Evolutionary conservation across 2,113 vertebrate species (phyloP).

Genomic region (Atractosteus spatula): DNA sequence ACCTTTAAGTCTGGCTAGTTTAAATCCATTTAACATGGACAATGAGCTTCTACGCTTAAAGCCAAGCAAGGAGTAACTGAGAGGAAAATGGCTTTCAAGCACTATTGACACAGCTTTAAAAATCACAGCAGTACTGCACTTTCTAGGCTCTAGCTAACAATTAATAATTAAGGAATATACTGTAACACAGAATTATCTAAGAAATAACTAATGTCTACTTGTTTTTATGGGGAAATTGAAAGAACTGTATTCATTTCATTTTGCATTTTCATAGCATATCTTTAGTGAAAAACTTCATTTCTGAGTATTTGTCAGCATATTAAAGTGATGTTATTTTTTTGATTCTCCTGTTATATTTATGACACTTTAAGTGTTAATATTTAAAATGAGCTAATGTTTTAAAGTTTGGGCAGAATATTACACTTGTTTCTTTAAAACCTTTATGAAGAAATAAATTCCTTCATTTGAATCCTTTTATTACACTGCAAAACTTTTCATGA

Average conservation of each 20-base stretch:
- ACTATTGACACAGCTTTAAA: not conserved
- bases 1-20: not conserved
- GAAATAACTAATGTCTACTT: not conserved
- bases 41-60: not conserved
- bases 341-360: too few relatives aligned
- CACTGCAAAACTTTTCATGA: too few relatives aligned
- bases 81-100: not conserved
- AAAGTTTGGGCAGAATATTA: too few relatives aligned
- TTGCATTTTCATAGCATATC: not conserved
- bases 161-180: conserved; percentile 10
- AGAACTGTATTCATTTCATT: not conserved
- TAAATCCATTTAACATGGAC: not conserved
- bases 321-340: too few relatives aligned
- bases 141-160: conserved; percentile 1
- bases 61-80: not conserved
- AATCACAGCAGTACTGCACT: not conserved
- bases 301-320: too few relatives aligned
- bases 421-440: too few relatives aligned
- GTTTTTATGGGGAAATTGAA: not conserved
- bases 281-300: too few relatives aligned
- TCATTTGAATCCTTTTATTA: too few relatives aligned
- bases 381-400: too few relatives aligned
- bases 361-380: too few relatives aligned
- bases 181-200: not conserved
- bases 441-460: too few relatives aligned